Base-by-base conservation (phyloP, 2,888 invertebrate genomes). In the Nomada lathburiana region DNA sequence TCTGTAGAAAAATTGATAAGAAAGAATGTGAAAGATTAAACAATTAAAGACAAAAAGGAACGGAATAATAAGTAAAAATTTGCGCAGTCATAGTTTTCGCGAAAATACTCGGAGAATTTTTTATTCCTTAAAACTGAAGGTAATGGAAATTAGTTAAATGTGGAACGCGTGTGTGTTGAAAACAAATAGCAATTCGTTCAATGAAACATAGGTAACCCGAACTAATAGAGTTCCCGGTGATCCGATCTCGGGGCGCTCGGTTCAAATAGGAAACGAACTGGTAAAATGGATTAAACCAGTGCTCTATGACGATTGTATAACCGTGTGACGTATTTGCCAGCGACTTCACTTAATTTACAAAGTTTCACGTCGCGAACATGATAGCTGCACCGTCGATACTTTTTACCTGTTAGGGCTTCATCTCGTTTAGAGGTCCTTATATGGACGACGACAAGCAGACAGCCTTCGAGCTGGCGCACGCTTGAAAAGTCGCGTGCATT, bases 371-470 rank as follows among this genome's bases (percentile, higher is more conserved):
- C 53, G 36, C 47, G n/a, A 26, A 11, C n/a, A 16, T 9, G 20
- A 60, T 57, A 3, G 2, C 11, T 7, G 10, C n/a, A 42, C 7
- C 42, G 36, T 23, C 47, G 60, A 68, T 64, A 26, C 26, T 50
- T 74, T 63, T 64, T 81, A 80, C 83, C 70, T 68, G 80, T 73
- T 65, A 70, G 26, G 68, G 74, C 78, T 70, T 78, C 64, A 63
- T 78, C 80, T 81, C 80, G 86, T 80, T 85, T 88, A 88, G 86
- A 88, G 71, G 42, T 67, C 83, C 88, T 76, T 88, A 85, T 85
- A 88, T 64, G 85, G 84, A 7, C 57, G 73, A 86, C 76, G 69
- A 29, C 64, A 67, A 76, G 65, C 73, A 50, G 76, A 20, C 76
- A 83, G 81, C 85, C 88, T 89, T 89, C 84, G 74, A 63, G 64